phyloP scores from a whole-genome alignment of 1,140 invertebrate species.

The Agrypnia vestita region DNA sequence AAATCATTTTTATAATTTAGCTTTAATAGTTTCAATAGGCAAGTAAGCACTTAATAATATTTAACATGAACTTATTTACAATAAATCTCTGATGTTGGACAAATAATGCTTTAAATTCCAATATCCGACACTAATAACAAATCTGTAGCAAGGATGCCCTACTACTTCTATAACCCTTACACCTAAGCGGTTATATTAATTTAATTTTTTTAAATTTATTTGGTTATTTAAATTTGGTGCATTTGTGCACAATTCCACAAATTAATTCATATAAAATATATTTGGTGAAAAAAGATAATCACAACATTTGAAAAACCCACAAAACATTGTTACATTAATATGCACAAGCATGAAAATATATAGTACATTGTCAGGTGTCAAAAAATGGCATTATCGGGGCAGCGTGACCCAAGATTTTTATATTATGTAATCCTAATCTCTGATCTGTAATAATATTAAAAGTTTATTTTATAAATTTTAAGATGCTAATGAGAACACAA shows the following conservation, averaged over 20 bases:
- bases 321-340: no score
- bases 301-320: no score
- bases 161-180: constrained; percentile 4
- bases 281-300: no score
- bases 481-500: no score
- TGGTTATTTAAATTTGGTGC: constrained; percentile 9
- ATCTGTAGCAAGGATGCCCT: neutral
- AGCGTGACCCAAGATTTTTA: no score
- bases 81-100: constrained; percentile 25
- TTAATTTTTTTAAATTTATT: constrained; percentile 7
- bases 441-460: no score
- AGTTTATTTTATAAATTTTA: no score
- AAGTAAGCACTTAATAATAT: constrained; percentile 31
- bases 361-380: no score
- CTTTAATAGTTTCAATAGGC: constrained; percentile 1
- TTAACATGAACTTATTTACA: constrained; percentile 37
- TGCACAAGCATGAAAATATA: no score
- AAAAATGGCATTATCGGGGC: no score
- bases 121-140: constrained; percentile 24
- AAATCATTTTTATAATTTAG: constrained; percentile 5
- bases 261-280: no score
- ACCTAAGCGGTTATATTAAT: constrained; percentile 11
- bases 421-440: no score
- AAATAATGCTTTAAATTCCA: neutral
- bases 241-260: neutral